Evolutionary conservation across 37 sponge, comb jelly and placozoan genomes (phyloP).

Genomic region (Aplysina aerophoba): DNA sequence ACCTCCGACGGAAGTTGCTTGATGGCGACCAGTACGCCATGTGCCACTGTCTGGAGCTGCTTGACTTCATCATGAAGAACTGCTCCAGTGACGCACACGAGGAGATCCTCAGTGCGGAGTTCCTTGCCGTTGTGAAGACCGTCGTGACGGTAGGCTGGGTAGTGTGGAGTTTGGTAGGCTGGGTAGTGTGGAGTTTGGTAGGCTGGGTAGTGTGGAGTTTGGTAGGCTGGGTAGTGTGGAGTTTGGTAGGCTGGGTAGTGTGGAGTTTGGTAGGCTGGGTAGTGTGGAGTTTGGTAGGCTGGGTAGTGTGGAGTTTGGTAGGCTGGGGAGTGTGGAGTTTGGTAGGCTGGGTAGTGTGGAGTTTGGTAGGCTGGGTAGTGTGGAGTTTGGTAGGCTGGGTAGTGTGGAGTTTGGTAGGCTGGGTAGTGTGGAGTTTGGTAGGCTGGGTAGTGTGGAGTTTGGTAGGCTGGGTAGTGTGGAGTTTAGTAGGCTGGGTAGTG

Average conservation of each 20-base stretch:
- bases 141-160: slow-evolving; percentile 54
- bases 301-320: not conserved
- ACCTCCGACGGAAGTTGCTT: slow-evolving; percentile 61
- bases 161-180: not conserved
- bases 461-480: slow-evolving; percentile 1
- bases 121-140: slow-evolving; percentile 76
- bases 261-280: slow-evolving; percentile 2
- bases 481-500: not conserved
- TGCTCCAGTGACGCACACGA: slow-evolving; percentile 79
- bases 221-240: slow-evolving; percentile 1
- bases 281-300: not conserved
- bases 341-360: slow-evolving; percentile 1
- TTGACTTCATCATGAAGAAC: slow-evolving; percentile 93
- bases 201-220: not conserved
- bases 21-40: slow-evolving; percentile 49
- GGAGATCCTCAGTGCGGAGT: slow-evolving; percentile 79
- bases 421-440: not conserved
- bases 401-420: not conserved
- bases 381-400: slow-evolving; percentile 2
- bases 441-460: not conserved
- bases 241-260: not conserved
- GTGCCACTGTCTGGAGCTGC: slow-evolving; percentile 72
- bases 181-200: not conserved
- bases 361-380: not conserved
- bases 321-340: not conserved